Conservation (phyloP, 2,113 vertebrate species). For the Bos indicus region DNA sequence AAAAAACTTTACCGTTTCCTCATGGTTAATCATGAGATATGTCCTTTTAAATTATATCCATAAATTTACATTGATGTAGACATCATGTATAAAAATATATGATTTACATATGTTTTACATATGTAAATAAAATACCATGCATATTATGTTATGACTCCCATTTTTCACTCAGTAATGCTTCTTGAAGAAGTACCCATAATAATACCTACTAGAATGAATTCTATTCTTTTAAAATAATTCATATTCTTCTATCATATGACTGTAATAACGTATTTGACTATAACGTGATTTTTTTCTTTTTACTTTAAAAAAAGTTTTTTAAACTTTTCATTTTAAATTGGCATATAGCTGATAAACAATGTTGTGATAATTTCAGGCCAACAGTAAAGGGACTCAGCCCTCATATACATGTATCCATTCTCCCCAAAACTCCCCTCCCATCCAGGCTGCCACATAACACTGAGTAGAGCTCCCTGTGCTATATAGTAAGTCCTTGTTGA, state of each 20-base stretch:
- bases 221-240: not conserved
- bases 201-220: not conserved
- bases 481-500: not conserved
- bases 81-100: not conserved
- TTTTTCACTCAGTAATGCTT: not conserved
- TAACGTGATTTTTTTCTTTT: not conserved
- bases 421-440: not conserved
- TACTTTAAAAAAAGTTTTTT: not conserved
- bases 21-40: not conserved
- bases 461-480: not conserved
- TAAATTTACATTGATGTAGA: not conserved
- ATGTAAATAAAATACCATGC: conserved; percentile 1
- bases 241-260: not conserved
- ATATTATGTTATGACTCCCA: not conserved
- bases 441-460: not conserved
- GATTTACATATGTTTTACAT: not conserved
- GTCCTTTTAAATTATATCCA: not conserved
- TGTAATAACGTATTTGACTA: not conserved
- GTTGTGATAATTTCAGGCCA: not conserved
- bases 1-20: not conserved
- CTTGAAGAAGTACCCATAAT: not conserved
- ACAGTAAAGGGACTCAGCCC: not conserved
- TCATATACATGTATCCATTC: not conserved
- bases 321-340: not conserved
- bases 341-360: not conserved